phyloP scores from a whole-genome alignment of 35 echinoderm and acorn worm genomes.

The Heliocidaris erythrogramma region DNA sequence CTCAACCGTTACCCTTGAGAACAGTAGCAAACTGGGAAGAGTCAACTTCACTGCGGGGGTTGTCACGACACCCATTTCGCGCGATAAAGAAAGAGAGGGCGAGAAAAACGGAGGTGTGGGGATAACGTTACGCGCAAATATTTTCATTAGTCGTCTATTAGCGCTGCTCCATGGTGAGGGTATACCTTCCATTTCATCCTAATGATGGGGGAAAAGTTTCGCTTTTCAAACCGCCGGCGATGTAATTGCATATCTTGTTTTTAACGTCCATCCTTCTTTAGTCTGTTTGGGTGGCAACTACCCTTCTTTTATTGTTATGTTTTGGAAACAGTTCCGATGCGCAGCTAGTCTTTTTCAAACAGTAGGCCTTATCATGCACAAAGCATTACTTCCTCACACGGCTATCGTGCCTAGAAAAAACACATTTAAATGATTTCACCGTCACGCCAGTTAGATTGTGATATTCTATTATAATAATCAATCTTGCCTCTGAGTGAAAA shows the following conservation, averaged over 20 bases:
- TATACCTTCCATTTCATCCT: neutral
- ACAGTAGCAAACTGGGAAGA: neutral
- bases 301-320: constrained; percentile 21
- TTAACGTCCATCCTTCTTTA: constrained; percentile 17
- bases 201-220: constrained; percentile 35
- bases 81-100: neutral
- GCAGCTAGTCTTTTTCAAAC: neutral
- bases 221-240: constrained; percentile 45
- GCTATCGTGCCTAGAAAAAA: neutral
- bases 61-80: neutral
- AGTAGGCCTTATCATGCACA: neutral
- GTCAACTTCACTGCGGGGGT: constrained; percentile 5
- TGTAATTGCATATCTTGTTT: constrained; percentile 45
- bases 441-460: neutral
- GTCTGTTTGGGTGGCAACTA: constrained; percentile 31
- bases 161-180: neutral
- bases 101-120: neutral
- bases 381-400: neutral
- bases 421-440: no score
- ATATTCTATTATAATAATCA: neutral
- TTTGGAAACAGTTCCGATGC: constrained; percentile 34
- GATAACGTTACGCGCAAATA: constrained; percentile 21
- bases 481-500: neutral
- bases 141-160: constrained; percentile 40
- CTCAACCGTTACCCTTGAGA: constrained; percentile 11